These are phyloP conservation scores for Catotricha subobsoleta DNA, from an alignment of 2,888 invertebrate genomes.

Conservation along the genomic window DNA sequence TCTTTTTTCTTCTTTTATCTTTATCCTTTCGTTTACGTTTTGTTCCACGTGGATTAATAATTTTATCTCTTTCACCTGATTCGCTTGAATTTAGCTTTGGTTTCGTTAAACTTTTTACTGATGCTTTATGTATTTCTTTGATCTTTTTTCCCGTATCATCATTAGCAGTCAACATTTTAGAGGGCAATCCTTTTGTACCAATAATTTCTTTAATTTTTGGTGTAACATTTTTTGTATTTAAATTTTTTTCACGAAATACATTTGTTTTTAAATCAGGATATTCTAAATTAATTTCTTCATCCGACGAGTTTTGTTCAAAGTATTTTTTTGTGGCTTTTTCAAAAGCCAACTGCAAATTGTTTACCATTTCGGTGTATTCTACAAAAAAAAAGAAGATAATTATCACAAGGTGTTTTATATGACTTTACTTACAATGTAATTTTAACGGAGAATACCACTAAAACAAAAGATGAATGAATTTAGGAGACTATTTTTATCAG, in stretches of 20 bases:
- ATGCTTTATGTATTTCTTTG: neutral
- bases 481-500: too few relatives aligned
- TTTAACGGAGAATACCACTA: too few relatives aligned
- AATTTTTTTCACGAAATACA: constrained; percentile 30
- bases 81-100: constrained; percentile 1
- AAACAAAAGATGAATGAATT: too few relatives aligned
- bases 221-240: constrained; percentile 11
- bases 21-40: constrained; percentile 28
- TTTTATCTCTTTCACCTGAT: constrained; percentile 1
- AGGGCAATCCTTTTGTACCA: constrained; percentile 1
- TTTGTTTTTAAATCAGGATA: constrained; percentile 35
- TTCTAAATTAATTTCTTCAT: constrained; percentile 55
- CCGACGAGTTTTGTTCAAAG: constrained; percentile 63
- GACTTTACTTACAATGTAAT: too few relatives aligned
- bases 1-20: constrained; percentile 25
- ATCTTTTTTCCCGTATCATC: neutral
- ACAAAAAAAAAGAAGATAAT: constrained; percentile 15
- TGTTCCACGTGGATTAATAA: constrained; percentile 11
- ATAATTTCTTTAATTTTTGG: constrained; percentile 9
- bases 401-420: constrained; percentile 5
- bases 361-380: constrained; percentile 82
- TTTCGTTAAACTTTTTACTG: constrained; percentile 1
- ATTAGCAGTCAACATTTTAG: constrained; percentile 3
- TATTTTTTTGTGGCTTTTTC: constrained; percentile 66
- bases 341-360: constrained; percentile 63